Percentiles rank a stretch among this genome's conserved stretches.
Evolutionary conservation across 1,140 invertebrate genomes (phyloP).

Genomic region (Sminthurides bifidus): DNA sequence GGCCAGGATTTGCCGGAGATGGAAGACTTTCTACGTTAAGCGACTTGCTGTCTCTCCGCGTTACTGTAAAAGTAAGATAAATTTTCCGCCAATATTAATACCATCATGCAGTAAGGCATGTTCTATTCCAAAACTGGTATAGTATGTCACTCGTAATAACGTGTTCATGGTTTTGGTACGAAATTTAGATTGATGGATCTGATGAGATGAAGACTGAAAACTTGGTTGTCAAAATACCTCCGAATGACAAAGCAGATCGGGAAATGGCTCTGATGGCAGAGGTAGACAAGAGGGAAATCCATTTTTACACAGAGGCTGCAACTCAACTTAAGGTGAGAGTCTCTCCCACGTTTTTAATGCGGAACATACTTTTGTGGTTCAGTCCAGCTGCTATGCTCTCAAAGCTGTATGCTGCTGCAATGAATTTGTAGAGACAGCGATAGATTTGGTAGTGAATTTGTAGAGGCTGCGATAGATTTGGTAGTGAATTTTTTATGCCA

Average conservation of each 20-base stretch:
- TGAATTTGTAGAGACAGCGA: too few species aligned
- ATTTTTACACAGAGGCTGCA: slow-evolving; percentile 59
- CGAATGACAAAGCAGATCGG: slow-evolving; percentile 29
- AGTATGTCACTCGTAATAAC: too few species aligned
- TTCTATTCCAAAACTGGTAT: too few species aligned
- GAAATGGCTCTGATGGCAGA: slow-evolving; percentile 44
- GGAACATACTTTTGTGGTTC: too few species aligned
- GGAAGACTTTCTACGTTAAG: slow-evolving; percentile 25
- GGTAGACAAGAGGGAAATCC: slow-evolving; percentile 66
- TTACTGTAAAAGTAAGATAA: slow-evolving; percentile 17
- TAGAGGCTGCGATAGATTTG: too few species aligned
- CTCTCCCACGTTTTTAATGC: too few species aligned
- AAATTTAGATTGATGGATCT: slow-evolving; percentile 11
- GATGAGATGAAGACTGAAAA: slow-evolving; percentile 31
- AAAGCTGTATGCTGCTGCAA: too few species aligned
- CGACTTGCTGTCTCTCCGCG: slow-evolving; percentile 27
- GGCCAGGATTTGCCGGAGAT: slow-evolving; percentile 19
- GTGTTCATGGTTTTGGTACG: not conserved
- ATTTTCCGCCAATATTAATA: not conserved
- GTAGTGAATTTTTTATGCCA: too few species aligned
- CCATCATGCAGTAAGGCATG: not conserved
- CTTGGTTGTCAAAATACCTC: slow-evolving; percentile 31
- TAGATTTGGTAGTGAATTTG: too few species aligned
- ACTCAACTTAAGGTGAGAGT: too few species aligned
- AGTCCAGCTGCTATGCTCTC: too few species aligned